Base-by-base conservation (phyloP, 2,113 vertebrate genomes). In the Garra rufa region DNA sequence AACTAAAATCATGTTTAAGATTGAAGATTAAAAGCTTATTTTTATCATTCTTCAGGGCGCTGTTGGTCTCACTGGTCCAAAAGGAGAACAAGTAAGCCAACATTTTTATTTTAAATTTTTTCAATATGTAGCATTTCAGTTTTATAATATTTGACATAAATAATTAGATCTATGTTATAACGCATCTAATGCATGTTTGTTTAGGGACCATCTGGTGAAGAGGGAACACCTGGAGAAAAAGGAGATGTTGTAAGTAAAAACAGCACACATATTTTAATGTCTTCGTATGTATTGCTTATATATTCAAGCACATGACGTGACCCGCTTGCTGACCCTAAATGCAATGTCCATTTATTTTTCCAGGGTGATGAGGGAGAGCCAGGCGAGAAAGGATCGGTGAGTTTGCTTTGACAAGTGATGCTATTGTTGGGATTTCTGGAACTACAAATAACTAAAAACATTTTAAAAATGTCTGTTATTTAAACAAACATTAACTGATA, bases 41-140 rank as follows among this genome's bases (percentile, higher is more conserved):
- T 73, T 1, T 65, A 46, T 30, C 61, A 74, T 50, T 61, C 2
- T 44, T 85, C 85, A 98, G 97, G 98, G 98, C 81, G 92, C 90
- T 6, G 95, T 95, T 10, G 97, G 98, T 87, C 94, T 97, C 6
- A 91, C 94, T 69, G 97, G 98, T 84, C 94, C 96, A 46, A 95
- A 96, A 81, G 98, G 97, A 91, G 96, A 96, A 34, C 96, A 97
- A 93, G 98, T 99, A 92, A 89, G 94, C 76, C 38, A 48, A 9
- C 7, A 63, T 21, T 9, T 9, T 8, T n/a, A n/a, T n/a, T n/a
- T n/a, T n/a, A n/a, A n/a, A n/a, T n/a, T n/a, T 15, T 43, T 5
- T n/a, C 38, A 34, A 34, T 34, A 34, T 3, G 34, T 34, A 34
- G 34, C 3, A 34, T 19, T 50, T 50, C 17, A 17, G 5, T 52